Evolutionary conservation across 1,140 invertebrate species (phyloP).

Genomic region (Monochamus saltuarius): DNA sequence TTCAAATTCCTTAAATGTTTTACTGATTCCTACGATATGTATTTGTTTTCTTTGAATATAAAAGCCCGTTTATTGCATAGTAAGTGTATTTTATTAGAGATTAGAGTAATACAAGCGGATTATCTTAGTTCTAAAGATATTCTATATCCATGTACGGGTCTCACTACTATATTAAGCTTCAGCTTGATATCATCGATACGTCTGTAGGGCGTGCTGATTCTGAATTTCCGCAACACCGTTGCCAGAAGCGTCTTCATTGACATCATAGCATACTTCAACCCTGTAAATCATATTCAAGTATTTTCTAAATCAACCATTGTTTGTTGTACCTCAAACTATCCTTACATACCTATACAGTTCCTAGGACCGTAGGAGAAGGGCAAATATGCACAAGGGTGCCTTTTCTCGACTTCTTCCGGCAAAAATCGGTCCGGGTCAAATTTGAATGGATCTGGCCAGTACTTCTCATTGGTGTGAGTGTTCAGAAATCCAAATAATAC

Average conservation of each 20-base stretch:
- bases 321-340: not conserved
- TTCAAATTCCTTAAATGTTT: no score
- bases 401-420: conserved; percentile 53
- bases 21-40: no score
- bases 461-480: conserved; percentile 9
- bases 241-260: conserved; percentile 50
- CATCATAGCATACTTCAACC: conserved; percentile 46
- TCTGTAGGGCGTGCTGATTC: conserved; percentile 17
- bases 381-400: conserved; percentile 57
- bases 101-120: no score
- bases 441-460: conserved; percentile 54
- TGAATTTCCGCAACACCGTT: conserved; percentile 45
- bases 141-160: conserved; percentile 21
- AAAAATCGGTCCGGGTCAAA: conserved; percentile 67
- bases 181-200: conserved; percentile 28
- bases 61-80: no score
- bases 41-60: no score
- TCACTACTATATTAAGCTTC: conserved; percentile 24
- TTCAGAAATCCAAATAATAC: not conserved
- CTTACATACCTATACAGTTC: conserved; percentile 59
- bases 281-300: no score
- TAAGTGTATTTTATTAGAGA: no score
- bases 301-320: no score
- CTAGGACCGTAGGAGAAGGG: conserved; percentile 65
- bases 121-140: conserved; percentile 10